These are phyloP conservation scores for Atta colombica DNA, from an alignment of 1,140 invertebrate genomes.

Conservation along the genomic window DNA sequence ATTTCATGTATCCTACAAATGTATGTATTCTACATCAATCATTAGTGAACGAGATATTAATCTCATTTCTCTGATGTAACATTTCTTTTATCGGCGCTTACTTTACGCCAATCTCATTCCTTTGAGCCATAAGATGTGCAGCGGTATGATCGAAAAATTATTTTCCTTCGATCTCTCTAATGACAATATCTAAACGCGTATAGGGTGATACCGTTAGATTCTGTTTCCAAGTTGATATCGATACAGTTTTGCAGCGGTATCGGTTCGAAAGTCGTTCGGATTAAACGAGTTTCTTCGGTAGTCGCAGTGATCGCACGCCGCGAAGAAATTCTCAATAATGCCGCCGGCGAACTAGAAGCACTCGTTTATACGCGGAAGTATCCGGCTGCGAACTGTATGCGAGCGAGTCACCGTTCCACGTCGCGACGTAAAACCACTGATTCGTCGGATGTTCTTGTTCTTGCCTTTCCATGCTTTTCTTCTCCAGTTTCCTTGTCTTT, in stretches of 20 bases:
- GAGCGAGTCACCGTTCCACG: conserved; percentile 53
- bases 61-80: not conserved
- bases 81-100: not conserved
- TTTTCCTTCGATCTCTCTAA: not conserved
- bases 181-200: not conserved
- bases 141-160: too few species aligned
- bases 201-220: not conserved
- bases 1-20: not conserved
- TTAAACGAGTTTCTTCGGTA: not conserved
- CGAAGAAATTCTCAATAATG: conserved; percentile 21
- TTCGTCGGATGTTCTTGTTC: conserved; percentile 52
- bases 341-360: conserved; percentile 49
- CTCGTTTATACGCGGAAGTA: conserved; percentile 69
- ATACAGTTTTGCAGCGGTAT: not conserved
- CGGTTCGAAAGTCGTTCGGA: conserved; percentile 32
- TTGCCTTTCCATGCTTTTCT: conserved; percentile 10
- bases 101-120: not conserved
- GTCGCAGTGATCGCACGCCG: not conserved
- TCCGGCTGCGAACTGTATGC: conserved; percentile 15
- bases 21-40: not conserved
- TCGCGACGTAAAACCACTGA: conserved; percentile 64
- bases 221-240: not conserved
- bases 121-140: not conserved
- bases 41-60: not conserved
- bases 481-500: not conserved